A percentile compares a stretch with the other conserved stretches of the same genome.
phyloP scores from a whole-genome alignment of 2,113 vertebrate genomes.

The Antigone vipio region DNA sequence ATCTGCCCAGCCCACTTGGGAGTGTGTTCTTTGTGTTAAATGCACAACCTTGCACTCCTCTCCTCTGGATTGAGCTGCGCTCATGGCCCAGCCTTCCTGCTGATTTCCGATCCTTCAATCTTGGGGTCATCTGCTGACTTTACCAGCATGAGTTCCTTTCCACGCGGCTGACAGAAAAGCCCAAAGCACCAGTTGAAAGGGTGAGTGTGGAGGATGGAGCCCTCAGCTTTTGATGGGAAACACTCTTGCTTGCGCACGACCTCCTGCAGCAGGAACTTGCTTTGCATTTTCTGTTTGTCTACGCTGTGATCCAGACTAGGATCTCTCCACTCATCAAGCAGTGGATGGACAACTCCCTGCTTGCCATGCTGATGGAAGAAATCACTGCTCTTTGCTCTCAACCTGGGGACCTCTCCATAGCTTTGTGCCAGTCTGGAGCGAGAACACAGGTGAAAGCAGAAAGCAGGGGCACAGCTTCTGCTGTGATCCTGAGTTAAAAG shows the following conservation, averaged over 20 bases:
- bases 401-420: neutral
- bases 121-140: neutral
- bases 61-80: neutral
- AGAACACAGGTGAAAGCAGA: neutral
- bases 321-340: neutral
- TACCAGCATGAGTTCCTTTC: neutral
- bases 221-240: neutral
- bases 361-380: neutral
- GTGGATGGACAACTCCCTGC: neutral
- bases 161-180: neutral
- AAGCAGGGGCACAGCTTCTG: neutral
- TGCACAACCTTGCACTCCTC: neutral
- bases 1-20: neutral
- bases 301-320: neutral
- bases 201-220: neutral
- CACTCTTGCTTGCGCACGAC: neutral
- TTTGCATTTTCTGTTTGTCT: neutral
- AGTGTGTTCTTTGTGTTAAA: accelerated
- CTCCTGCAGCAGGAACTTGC: neutral
- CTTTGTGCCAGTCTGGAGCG: neutral
- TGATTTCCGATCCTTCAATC: neutral
- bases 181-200: neutral
- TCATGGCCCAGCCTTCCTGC: neutral
- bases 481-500: neutral
- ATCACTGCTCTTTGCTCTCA: neutral